Evolutionary conservation across 2,113 vertebrate genomes (phyloP).

Genomic region (Paramormyrops kingsleyae): DNA sequence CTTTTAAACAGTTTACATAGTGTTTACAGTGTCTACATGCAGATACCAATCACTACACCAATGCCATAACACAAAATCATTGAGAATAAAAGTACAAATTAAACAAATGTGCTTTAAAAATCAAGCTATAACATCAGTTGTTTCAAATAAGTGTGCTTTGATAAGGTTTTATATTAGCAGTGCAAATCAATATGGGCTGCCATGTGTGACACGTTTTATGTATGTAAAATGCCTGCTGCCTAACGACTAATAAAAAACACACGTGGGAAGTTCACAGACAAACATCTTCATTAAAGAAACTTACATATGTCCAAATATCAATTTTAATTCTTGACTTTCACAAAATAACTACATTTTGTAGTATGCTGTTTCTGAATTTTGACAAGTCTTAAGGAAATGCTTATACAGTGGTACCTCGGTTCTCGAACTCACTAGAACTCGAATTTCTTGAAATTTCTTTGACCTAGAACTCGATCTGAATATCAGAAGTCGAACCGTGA

Average conservation of each 20-base stretch:
- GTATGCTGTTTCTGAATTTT: not conserved
- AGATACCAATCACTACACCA: not conserved
- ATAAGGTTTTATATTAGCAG: not conserved
- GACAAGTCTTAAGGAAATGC: not conserved
- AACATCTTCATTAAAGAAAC: not conserved
- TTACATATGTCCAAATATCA: not conserved
- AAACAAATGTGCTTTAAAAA: not conserved
- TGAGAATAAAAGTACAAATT: not conserved
- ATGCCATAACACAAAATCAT: not conserved
- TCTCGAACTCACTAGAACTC: too few species aligned
- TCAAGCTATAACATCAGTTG: not conserved
- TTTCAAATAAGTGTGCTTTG: not conserved
- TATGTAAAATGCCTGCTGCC: not conserved
- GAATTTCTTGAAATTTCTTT: too few species aligned
- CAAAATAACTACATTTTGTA: not conserved
- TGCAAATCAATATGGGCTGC: not conserved
- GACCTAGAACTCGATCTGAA: too few species aligned
- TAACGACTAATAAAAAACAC: not conserved
- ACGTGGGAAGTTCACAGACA: not conserved
- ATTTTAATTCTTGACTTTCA: not conserved
- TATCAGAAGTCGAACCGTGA: too few species aligned
- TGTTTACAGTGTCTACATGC: not conserved
- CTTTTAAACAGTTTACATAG: not conserved
- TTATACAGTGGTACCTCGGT: too few species aligned
- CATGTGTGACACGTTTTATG: not conserved